Evolutionary conservation across 2,113 vertebrate genomes (phyloP).

Genomic region (Notothenia coriiceps): DNA sequence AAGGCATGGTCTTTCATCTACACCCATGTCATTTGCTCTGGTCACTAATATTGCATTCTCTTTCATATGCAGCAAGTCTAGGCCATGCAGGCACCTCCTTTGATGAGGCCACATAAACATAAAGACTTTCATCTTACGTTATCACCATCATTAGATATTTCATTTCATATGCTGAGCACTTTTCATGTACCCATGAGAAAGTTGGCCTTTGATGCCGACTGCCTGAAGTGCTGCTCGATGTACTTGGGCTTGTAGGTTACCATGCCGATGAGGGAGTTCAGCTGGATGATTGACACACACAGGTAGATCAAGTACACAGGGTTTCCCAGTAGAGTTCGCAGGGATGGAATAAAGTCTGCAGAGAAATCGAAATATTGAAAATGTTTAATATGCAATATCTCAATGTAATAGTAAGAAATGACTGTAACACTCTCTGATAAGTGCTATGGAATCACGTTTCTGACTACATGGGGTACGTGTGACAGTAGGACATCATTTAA

Average conservation of each 20-base stretch:
- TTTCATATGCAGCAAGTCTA: conserved; percentile 67
- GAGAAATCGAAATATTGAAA: not conserved
- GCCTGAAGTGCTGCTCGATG: conserved; percentile 92
- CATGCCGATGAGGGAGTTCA: conserved; percentile 85
- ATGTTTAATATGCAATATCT: conserved; percentile 1
- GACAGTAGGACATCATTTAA: not conserved
- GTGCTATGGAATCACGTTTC: not conserved
- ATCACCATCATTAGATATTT: conserved; percentile 53
- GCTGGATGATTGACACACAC: conserved; percentile 81
- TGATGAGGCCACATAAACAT: conserved; percentile 33
- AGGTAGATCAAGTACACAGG: conserved; percentile 85
- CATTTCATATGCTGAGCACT: conserved; percentile 50
- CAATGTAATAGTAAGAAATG: not conserved
- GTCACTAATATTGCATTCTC: conserved; percentile 63
- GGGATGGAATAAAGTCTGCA: conserved; percentile 87
- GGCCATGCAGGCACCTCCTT: conserved; percentile 34
- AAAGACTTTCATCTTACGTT: conserved; percentile 55
- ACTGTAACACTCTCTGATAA: not conserved
- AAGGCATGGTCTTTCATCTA: conserved; percentile 58
- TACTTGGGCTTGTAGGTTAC: conserved; percentile 92
- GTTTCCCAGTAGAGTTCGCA: conserved; percentile 87
- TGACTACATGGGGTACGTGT: not conserved
- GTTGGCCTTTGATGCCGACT: conserved; percentile 88
- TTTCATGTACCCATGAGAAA: conserved; percentile 86
- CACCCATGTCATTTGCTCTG: conserved; percentile 50